A percentile compares a stretch with the other conserved stretches of the same genome.
Evolutionary conservation across 2,888 invertebrate species (phyloP).

Genomic region (Amblyjoppa proteus): DNA sequence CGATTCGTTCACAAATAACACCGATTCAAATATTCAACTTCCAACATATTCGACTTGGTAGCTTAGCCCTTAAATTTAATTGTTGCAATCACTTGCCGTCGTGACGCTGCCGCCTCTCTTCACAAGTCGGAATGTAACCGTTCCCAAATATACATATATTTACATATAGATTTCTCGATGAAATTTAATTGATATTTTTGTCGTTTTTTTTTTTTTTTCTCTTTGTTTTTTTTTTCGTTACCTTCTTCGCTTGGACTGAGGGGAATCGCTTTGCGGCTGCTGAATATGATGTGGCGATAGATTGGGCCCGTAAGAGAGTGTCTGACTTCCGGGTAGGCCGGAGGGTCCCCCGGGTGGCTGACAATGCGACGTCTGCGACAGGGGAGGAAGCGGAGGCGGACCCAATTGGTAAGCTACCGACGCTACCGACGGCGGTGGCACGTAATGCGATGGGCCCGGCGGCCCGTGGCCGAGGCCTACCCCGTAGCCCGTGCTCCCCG

Average conservation of each 20-base stretch:
- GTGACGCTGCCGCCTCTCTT: too few relatives aligned
- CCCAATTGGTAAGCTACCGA: conserved; percentile 81
- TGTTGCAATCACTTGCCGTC: too few relatives aligned
- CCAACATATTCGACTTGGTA: too few relatives aligned
- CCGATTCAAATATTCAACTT: too few relatives aligned
- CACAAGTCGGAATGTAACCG: too few relatives aligned
- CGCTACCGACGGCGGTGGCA: conserved; percentile 75
- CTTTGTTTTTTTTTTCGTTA: conserved; percentile 64
- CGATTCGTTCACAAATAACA: too few relatives aligned
- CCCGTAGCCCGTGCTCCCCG: conserved; percentile 81
- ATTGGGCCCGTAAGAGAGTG: conserved; percentile 80
- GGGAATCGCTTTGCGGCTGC: conserved; percentile 77
- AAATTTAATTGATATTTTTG: neutral
- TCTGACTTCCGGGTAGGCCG: conserved; percentile 77
- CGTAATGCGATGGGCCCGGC: conserved; percentile 81
- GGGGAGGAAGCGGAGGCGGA: conserved; percentile 74
- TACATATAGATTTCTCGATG: neutral
- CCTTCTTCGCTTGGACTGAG: conserved; percentile 81
- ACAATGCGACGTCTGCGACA: conserved; percentile 67
- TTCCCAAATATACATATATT: neutral
- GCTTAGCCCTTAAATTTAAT: too few relatives aligned
- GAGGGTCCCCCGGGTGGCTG: conserved; percentile 56
- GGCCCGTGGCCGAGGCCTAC: conserved; percentile 80
- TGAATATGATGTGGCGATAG: conserved; percentile 82
- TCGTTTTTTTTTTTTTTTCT: neutral